Percentiles rank a stretch among this genome's conserved stretches.
Evolutionary conservation across 2,113 vertebrate species (phyloP).

Genomic region (Aspidoscelis tigris): DNA sequence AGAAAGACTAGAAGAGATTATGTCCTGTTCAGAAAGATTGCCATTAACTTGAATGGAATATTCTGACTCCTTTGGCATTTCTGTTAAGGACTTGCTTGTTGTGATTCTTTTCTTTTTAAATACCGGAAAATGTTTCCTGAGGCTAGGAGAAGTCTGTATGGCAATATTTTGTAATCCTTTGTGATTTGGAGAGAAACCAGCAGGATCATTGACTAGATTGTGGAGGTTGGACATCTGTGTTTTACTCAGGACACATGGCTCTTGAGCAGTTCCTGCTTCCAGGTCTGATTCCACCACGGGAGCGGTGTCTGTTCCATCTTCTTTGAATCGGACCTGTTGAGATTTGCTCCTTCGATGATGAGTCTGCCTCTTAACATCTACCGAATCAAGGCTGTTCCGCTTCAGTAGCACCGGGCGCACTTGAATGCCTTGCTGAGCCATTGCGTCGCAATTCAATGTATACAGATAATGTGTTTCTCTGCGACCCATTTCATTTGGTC

Average conservation of each 20-base stretch:
- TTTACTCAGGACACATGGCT: slow-evolving; percentile 36
- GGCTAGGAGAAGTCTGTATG: slow-evolving; percentile 84
- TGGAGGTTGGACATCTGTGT: slow-evolving; percentile 53
- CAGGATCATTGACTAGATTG: slow-evolving; percentile 57
- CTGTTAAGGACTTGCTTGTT: slow-evolving; percentile 74
- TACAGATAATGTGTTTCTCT: slow-evolving; percentile 63
- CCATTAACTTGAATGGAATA: slow-evolving; percentile 72
- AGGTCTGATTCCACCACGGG: slow-evolving; percentile 38
- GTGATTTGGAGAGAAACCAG: slow-evolving; percentile 71
- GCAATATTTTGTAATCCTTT: slow-evolving; percentile 76
- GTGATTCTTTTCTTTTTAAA: slow-evolving; percentile 78
- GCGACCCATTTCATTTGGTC: slow-evolving; percentile 76
- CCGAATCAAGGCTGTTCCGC: slow-evolving; percentile 77
- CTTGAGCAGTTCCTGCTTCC: slow-evolving; percentile 34
- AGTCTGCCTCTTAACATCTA: slow-evolving; percentile 65
- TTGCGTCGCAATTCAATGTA: slow-evolving; percentile 68
- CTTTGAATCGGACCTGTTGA: slow-evolving; percentile 84
- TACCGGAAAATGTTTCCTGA: slow-evolving; percentile 80
- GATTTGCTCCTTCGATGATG: slow-evolving; percentile 81
- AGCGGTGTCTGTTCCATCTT: slow-evolving; percentile 65
- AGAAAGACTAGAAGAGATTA: slow-evolving; percentile 70
- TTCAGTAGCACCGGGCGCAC: slow-evolving; percentile 79
- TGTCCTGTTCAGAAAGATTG: slow-evolving; percentile 68
- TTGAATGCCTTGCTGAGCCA: slow-evolving; percentile 77
- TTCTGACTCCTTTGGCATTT: slow-evolving; percentile 69